Base-by-base conservation (phyloP, 1,140 invertebrate species). In the Zaprionus ghesquierei region DNA sequence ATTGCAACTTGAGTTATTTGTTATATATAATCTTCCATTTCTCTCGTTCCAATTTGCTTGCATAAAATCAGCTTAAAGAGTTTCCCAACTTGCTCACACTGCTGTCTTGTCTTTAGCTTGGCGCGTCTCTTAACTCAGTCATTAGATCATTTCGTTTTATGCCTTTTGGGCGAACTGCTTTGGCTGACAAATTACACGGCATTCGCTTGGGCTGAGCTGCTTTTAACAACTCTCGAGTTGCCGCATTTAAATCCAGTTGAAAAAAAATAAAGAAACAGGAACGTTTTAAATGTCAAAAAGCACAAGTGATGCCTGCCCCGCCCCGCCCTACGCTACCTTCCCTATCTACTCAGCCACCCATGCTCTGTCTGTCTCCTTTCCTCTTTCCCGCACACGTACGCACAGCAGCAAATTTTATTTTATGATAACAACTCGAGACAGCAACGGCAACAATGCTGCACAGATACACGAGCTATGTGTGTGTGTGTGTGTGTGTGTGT, bases 371-470 rank as follows among this genome's bases (percentile, higher is more conserved):
- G 5, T 38, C n/a, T 41, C 44, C 23, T n/a, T 51, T 5, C 12
- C 35, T n/a, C n/a, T 35, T 23, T 13, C 25, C 33, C 20, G 29
- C 35, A 64, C 69, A 71, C 55, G 73, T 71, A 75, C 69, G 69
- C 69, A 62, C 62, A 68, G 69, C 50, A 76, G 66, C 58, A 72
- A 76, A 72, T 76, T 76, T 72, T 76, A 76, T 76, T 76, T 76
- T 76, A 76, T 76, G 74, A 72, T 76, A 76, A 66, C 74, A 76
- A 60, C 60, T 70, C 46, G 59, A 69, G 22, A 63, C 41, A 31
- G 22, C 18, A 68, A 27, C 35, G 15, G 27, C 53, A 23, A 63
- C 54, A 62, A 63, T 70, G 35, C 44, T 63, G 72, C 60, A 31
- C 51, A 50, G 25, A 56, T 25, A 38, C 46, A 51, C 64, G 35